Evolutionary conservation across 1,140 invertebrate genomes (phyloP).

Genomic region (Apis florea): DNA sequence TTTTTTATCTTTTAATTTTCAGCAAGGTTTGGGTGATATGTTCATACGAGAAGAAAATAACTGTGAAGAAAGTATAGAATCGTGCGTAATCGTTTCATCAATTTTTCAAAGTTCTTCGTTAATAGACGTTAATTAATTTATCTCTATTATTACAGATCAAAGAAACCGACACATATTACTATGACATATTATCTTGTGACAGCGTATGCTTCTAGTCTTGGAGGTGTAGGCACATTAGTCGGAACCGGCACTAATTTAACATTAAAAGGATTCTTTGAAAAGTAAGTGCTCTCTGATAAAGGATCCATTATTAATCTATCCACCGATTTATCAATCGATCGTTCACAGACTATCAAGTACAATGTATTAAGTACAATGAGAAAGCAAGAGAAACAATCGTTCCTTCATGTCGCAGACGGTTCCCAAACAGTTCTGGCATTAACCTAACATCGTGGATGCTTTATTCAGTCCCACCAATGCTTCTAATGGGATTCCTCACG

Average conservation of each 20-base stretch:
- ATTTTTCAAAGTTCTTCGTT: not conserved
- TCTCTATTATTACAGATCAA: conserved; percentile 57
- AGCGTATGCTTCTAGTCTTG: conserved; percentile 84
- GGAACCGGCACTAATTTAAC: conserved; percentile 87
- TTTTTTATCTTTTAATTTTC: conserved; percentile 33
- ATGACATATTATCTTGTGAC: conserved; percentile 82
- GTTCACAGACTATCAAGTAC: not conserved
- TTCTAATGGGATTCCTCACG: conserved; percentile 81
- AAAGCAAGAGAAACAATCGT: not conserved
- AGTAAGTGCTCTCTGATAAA: conserved; percentile 75
- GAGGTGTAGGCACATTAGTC: conserved; percentile 87
- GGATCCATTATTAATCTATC: not conserved
- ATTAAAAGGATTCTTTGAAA: conserved; percentile 82
- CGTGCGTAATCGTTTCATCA: conserved; percentile 53
- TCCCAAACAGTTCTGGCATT: conserved; percentile 82
- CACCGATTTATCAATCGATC: not conserved
- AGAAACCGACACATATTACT: conserved; percentile 76
- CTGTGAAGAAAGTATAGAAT: conserved; percentile 56
- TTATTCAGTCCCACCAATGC: conserved; percentile 81
- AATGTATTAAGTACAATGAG: not conserved
- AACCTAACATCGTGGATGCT: conserved; percentile 85
- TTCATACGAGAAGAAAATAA: conserved; percentile 64
- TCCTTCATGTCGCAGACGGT: conserved; percentile 75
- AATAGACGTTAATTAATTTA: not conserved
- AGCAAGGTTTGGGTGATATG: conserved; percentile 79